Percentiles rank a stretch among this genome's conserved stretches.
Evolutionary conservation across 92 coral and sea anemone genomes (phyloP).

Genomic region (Umimayanthus kanabou): DNA sequence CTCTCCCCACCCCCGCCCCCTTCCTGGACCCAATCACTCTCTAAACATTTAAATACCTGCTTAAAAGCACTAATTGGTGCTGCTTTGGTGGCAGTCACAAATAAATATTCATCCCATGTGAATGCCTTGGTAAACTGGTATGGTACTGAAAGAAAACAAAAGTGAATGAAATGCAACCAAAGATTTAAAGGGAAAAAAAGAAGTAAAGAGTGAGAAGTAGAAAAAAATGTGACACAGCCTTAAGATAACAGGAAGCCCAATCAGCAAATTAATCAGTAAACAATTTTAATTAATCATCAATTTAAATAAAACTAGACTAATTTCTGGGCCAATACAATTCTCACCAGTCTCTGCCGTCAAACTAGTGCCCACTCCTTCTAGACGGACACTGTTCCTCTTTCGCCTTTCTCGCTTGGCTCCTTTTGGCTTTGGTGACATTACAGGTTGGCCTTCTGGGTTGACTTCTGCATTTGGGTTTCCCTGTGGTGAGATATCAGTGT

Average conservation of each 20-base stretch:
- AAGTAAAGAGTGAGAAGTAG: no score
- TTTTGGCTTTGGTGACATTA: conserved; percentile 74
- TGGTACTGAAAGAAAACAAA: conserved; percentile 65
- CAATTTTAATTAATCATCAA: background rate
- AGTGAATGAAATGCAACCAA: background rate
- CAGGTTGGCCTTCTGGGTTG: conserved; percentile 28
- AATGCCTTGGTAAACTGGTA: conserved; percentile 92
- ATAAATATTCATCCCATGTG: conserved; percentile 86
- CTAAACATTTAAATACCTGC: conserved; percentile 62
- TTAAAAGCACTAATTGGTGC: conserved; percentile 73
- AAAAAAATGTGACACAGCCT: no score
- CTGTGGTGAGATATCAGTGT: conserved; percentile 20
- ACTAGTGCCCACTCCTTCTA: conserved; percentile 42
- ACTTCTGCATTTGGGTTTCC: conserved; percentile 80
- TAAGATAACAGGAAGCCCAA: no score
- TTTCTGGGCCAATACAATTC: background rate
- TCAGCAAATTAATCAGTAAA: no score
- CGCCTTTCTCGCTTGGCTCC: conserved; percentile 56
- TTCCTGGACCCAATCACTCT: background rate
- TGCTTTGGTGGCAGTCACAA: conserved; percentile 80
- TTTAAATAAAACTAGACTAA: background rate
- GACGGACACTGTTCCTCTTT: conserved; percentile 36
- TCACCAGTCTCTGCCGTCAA: conserved; percentile 41
- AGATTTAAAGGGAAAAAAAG: no score
- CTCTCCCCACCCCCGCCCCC: no score